Evolutionary conservation across 2,113 vertebrate genomes (phyloP).

Genomic region (Pogona vitticeps): DNA sequence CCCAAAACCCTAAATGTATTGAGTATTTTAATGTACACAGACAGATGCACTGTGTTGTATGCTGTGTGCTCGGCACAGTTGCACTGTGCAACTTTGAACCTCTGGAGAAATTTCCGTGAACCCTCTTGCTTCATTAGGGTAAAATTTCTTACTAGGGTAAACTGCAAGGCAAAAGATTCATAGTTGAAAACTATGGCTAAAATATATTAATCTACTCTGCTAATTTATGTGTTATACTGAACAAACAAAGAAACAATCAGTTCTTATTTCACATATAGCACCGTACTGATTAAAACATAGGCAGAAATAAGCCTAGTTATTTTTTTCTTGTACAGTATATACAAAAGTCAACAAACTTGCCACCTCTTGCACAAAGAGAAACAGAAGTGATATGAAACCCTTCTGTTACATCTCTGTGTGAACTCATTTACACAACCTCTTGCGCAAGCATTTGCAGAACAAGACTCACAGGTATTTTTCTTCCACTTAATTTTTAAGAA

Average conservation of each 20-base stretch:
- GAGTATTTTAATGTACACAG: no score
- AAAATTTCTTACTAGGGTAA: not conserved
- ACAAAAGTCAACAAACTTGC: not conserved
- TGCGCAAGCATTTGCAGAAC: not conserved
- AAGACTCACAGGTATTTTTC: not conserved
- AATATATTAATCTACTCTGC: not conserved
- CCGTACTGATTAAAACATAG: not conserved
- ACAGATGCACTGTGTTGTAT: no score
- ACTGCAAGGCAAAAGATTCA: not conserved
- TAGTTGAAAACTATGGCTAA: not conserved
- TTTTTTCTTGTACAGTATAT: not conserved
- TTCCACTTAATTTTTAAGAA: not conserved
- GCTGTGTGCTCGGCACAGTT: no score
- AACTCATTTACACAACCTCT: not conserved
- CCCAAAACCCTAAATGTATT: no score
- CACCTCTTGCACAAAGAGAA: not conserved
- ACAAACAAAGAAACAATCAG: not conserved
- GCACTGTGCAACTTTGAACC: no score
- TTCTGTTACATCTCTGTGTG: not conserved
- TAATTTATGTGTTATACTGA: not conserved
- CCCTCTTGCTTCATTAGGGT: no score
- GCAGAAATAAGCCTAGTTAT: not conserved
- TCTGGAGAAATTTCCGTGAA: no score
- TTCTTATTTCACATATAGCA: not conserved
- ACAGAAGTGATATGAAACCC: not conserved